A percentile compares a stretch with the other conserved stretches of the same genome.
phyloP scores from a whole-genome alignment of 35 echinoderm and acorn worm genomes.

The Ptychodera flava region DNA sequence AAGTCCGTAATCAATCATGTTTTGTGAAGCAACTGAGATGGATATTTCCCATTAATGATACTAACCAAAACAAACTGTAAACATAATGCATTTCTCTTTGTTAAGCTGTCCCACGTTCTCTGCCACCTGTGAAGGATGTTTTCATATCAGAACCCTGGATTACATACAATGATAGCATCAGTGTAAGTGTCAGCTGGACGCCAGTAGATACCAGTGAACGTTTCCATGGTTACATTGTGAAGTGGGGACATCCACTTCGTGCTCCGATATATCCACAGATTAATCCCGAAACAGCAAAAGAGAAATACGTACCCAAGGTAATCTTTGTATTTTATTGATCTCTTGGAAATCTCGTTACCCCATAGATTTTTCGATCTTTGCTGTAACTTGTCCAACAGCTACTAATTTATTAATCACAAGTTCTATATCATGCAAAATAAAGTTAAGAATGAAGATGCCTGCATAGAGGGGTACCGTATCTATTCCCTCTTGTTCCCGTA shows the following conservation, averaged over 20 bases:
- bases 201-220: neutral
- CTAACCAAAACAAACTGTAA: neutral
- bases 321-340: neutral
- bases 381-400: neutral
- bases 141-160: neutral
- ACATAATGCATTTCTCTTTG: neutral
- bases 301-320: neutral
- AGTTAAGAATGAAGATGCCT: too few species aligned
- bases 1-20: too few species aligned
- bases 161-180: neutral
- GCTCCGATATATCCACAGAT: neutral
- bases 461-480: too few species aligned
- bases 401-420: neutral
- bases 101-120: neutral
- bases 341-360: too few species aligned
- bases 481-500: too few species aligned
- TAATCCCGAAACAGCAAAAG: neutral
- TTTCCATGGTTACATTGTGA: neutral
- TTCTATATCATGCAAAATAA: too few species aligned
- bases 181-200: neutral
- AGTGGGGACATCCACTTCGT: neutral
- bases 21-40: too few species aligned
- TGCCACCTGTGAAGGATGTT: neutral
- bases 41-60: neutral
- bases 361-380: neutral